Base-by-base conservation (phyloP, 2,888 invertebrate genomes). In the Hemaris fuciformis region DNA sequence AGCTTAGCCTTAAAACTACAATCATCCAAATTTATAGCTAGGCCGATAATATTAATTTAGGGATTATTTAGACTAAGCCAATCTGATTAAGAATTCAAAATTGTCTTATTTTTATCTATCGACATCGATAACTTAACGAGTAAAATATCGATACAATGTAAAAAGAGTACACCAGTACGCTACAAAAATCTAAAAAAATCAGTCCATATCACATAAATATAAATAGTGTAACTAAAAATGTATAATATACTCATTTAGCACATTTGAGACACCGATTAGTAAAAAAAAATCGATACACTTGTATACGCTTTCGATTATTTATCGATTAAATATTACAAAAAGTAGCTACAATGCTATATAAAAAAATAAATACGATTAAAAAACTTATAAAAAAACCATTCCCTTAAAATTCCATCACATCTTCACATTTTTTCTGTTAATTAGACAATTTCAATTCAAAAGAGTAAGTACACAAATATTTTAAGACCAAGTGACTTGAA, bases 201-300 rank as follows among this genome's bases (percentile, higher is more conserved):
- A 80, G 83, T 78, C 77, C 25, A 69, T 79, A 77, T 79, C 77
- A 79, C 77, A 77, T 31, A 70, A 72, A 53, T 53, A 31, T 27
- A 48, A 48, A 48, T 7, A 27, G 25, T 27, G 31, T 56, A 59
- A 63, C 63, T 66, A 59, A 57, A 71, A 69, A 66, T 65, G 63
- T 23, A 43, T 46, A 41, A 34, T 10, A 31, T 41, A 41, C 18
- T 34, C 46, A 57, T 38, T 43, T 58, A 62, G 41, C 42, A 56
- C 20, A 20, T 20, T 27, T 41, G 38, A 20, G 20, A 56, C 13
- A 56, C 31, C 25, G 41, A 25, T 41, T 34, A 31, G 18, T 48
- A 38, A 22, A 34, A 48, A 59, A 43, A 45, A 18, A 53, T 27
- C 15, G 53, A 27, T 31, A 27, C 18, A 10, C 31, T 31, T 18